phyloP scores from a whole-genome alignment of 1,140 invertebrate species.

The Nymphalis io region DNA sequence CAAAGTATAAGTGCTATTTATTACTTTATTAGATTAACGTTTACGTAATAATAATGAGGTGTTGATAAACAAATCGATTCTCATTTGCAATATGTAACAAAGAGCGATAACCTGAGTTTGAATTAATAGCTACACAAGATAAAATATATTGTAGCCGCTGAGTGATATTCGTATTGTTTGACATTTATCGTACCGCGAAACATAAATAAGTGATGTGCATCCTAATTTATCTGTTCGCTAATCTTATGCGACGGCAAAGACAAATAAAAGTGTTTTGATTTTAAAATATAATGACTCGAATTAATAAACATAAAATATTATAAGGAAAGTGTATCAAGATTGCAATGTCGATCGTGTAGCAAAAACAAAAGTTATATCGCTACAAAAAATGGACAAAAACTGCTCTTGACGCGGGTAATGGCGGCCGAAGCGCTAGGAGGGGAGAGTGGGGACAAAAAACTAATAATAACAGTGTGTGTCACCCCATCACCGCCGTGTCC shows the following conservation, averaged over 20 bases:
- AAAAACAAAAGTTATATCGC: constrained; percentile 39
- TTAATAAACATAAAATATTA: constrained; percentile 23
- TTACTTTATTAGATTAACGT: constrained; percentile 25
- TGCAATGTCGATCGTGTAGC: constrained; percentile 32
- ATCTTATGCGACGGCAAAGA: constrained; percentile 11
- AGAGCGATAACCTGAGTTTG: constrained; percentile 11
- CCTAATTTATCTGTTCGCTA: constrained; percentile 13
- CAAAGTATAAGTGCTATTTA: constrained; percentile 33
- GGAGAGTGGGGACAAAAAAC: constrained; percentile 75
- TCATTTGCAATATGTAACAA: constrained; percentile 1
- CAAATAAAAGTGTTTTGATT: constrained; percentile 10
- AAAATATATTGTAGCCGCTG: constrained; percentile 8
- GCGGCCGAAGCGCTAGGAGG: constrained; percentile 53
- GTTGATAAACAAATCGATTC: constrained; percentile 21
- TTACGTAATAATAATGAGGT: constrained; percentile 22
- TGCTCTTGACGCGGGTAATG: constrained; percentile 66
- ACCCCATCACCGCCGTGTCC: constrained; percentile 68
- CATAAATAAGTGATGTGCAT: constrained; percentile 26
- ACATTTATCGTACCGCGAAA: constrained; percentile 19
- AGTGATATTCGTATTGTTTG: constrained; percentile 22
- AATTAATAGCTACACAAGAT: constrained; percentile 9
- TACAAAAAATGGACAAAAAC: constrained; percentile 68
- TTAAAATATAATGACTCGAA: constrained; percentile 5
- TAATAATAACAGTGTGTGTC: constrained; percentile 78
- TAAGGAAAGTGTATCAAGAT: constrained; percentile 18